These are phyloP conservation scores for Alloplasta piceator DNA, from an alignment of 2,888 invertebrate genomes.

Conservation along the genomic window DNA sequence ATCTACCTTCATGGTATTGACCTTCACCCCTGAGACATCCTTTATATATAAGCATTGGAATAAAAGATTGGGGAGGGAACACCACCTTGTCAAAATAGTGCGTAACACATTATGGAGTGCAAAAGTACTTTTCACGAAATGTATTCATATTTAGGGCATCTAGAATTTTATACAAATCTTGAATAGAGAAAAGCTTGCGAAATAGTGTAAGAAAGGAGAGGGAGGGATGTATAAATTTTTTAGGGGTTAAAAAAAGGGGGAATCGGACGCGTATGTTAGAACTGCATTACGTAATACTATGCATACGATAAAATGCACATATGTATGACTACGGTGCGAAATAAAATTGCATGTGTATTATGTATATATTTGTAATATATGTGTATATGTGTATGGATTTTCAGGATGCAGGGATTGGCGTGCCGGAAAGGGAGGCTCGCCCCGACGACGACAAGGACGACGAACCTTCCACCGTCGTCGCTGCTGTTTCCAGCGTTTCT, in stretches of 20 bases:
- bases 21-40: no score
- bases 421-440: conserved; percentile 77
- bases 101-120: conserved; percentile 63
- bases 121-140: no score
- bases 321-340: conserved; percentile 23
- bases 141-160: no score
- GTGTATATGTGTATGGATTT: conserved; percentile 65
- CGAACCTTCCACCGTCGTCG: conserved; percentile 69
- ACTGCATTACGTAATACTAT: conserved; percentile 9
- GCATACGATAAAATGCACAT: conserved; percentile 29
- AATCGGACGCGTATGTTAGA: conserved; percentile 45
- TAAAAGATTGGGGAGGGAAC: conserved; percentile 5
- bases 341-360: conserved; percentile 38
- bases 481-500: conserved; percentile 74
- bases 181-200: not conserved
- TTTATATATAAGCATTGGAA: not conserved
- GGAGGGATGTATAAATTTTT: conserved; percentile 12
- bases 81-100: conserved; percentile 65
- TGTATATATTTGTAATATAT: conserved; percentile 46
- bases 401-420: conserved; percentile 80
- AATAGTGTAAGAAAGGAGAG: not conserved
- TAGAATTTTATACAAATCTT: not conserved
- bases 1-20: no score
- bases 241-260: conserved; percentile 25
- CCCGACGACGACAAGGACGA: conserved; percentile 68